Base-by-base conservation (phyloP, 2,113 vertebrate species). In the Ammodytes dubius region DNA sequence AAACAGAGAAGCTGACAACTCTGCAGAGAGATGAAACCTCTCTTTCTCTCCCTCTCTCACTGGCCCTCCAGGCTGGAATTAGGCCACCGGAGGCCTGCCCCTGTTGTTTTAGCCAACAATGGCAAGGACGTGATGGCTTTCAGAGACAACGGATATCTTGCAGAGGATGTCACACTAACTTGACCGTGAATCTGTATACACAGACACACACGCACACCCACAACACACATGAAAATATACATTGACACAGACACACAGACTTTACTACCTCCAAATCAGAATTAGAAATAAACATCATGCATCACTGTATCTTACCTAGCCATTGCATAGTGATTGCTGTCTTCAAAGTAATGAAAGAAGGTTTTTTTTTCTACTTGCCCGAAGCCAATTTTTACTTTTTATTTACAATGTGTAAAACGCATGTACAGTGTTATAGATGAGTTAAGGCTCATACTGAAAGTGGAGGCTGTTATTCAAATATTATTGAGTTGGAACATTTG, bases 21-120 rank as follows among this genome's bases (percentile, higher is more conserved):
- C 70, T 70, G 63, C 50, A 79, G 50, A 50, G 79, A 74, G 66
- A 80, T 74, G 61, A 77, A 84, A 40, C 77, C 79, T 60, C 70
- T 35, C 19, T 43, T 57, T 1, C 68, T 54, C 72, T 56, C 70
- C 52, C 45, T 61, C 63, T 35, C 12, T 27, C 61, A 17, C n/a
- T 37, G 49, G 43, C 63, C 83, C 77, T 83, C 46, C 68, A 59
- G 87, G 82, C 83, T 81, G 61, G 64, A 88, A 82, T 80, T 74
- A 91, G 71, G 82, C 53, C 12, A 35, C 75, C 65, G n/a, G 27
- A 27, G 27, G 81, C 73, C 77, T 77, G 74, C 76, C 81, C 76
- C 76, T 95, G 91, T 94, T 94, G 87, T 92, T 95, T 95, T 93
- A 91, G 86, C 90, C 86, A 95, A 93, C 93, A 93, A 91, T 93